A percentile compares a stretch with the other conserved stretches of the same genome.
Conservation (phyloP, 2,113 vertebrate genomes). For the Pagrus major region DNA sequence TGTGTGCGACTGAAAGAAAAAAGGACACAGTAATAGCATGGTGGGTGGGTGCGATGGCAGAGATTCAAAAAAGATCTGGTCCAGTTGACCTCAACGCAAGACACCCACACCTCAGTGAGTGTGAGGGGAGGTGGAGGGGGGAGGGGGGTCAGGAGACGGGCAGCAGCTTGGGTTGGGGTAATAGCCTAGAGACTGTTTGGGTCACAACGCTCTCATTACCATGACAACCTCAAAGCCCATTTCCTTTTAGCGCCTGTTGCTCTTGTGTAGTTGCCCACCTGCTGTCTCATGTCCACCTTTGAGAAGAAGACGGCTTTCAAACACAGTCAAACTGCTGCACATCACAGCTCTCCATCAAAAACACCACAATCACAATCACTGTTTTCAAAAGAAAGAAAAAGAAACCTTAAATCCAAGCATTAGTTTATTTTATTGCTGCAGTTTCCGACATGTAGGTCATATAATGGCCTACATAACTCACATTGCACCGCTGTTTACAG, state of each 20-base stretch:
- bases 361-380: constrained; percentile 18
- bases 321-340: constrained; percentile 37
- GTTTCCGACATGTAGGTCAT: constrained; percentile 23
- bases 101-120: constrained; percentile 46
- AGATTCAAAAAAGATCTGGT: constrained; percentile 64
- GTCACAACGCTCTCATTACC: constrained; percentile 66
- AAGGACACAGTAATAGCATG: constrained; percentile 20
- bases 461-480: constrained; percentile 1
- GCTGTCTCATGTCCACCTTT: constrained; percentile 55
- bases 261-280: constrained; percentile 73
- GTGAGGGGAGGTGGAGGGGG: constrained; percentile 15
- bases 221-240: constrained; percentile 73
- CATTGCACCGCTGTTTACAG: constrained; percentile 31
- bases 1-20: constrained; percentile 36
- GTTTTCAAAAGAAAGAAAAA: constrained; percentile 34
- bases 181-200: constrained; percentile 73
- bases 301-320: constrained; percentile 57
- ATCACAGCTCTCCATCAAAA: constrained; percentile 47
- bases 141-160: constrained; percentile 22
- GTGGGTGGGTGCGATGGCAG: constrained; percentile 50
- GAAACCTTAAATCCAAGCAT: constrained; percentile 19
- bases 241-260: constrained; percentile 68
- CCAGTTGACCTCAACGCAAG: constrained; percentile 48
- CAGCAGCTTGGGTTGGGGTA: constrained; percentile 41
- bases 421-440: constrained; percentile 26